Evolutionary conservation across 2,797 vertebrate species (phyloP), one percentile per base, ranked within the genome.

Genomic region (Sarcophilus harrisii): DNA sequence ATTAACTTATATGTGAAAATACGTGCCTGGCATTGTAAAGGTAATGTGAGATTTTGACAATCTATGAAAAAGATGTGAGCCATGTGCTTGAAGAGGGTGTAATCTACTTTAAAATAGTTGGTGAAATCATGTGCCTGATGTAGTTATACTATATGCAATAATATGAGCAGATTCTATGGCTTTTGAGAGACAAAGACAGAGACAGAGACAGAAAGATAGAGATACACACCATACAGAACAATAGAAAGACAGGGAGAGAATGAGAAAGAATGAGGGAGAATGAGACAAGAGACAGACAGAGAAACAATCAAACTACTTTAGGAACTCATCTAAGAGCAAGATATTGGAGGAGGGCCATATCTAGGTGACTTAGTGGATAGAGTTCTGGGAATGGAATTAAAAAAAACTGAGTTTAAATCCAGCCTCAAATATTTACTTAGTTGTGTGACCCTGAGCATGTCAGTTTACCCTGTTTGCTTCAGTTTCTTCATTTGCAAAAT

Each of bases 261-360:
- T 10, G 54, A 55, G 54, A 10, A 11, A 55, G 9, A 55, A 5
- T 52, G 54, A 55, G 54, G 54, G 10, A 55, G 9, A 55, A 9
- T 54, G 52, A 55, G 54, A 55, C 0, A 55, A 55, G 57, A 28
- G 90, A 57, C 0, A 24, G 5, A 58, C 54, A 55, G 54, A 54
- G 57, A 95, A 73, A 96, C 92, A 91, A 55, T 93, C 94, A 87
- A 45, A 87, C 18, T 87, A 38, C 4, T 21, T 58, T 60, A 90
- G 27, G 21, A 92, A 97, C 93, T 94, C 57, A 93, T 45, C 9
- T 91, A 96, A 94, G n/a, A 92, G 54, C 96, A 95, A 96, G 94
- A 93, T 58, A 94, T 90, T 90, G 32, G 57, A 18, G 60, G 90
- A 95, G 32, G 49, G 57, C 5, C 58, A 87, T 81, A n/a, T 14